A percentile compares a stretch with the other conserved stretches of the same genome.
These are phyloP conservation scores for Drosophila rellima DNA, from an alignment of 2,888 invertebrate genomes.

Conservation along the genomic window DNA sequence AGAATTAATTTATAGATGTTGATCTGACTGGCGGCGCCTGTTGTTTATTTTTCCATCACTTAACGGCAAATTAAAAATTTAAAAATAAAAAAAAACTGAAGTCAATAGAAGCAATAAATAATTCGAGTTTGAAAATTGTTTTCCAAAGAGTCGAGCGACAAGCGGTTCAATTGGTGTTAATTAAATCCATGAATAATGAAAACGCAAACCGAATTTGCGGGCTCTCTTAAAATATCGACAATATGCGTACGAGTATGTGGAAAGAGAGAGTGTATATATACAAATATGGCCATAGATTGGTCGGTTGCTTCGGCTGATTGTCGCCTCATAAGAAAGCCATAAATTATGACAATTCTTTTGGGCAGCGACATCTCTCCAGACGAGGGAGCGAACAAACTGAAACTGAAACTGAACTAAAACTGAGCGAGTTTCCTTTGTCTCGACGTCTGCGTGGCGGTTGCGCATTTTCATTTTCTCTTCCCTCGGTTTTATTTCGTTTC, in stretches of 20 bases:
- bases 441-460: constrained; percentile 46
- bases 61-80: constrained; percentile 70
- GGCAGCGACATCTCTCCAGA: constrained; percentile 74
- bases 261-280: constrained; percentile 20
- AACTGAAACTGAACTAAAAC: constrained; percentile 2
- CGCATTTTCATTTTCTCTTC: constrained; percentile 57
- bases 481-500: constrained; percentile 16
- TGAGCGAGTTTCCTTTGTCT: constrained; percentile 60
- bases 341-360: constrained; percentile 82
- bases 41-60: constrained; percentile 60
- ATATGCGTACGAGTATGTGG: constrained; percentile 5
- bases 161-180: constrained; percentile 86
- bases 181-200: constrained; percentile 85
- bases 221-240: constrained; percentile 21
- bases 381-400: constrained; percentile 59
- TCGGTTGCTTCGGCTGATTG: constrained; percentile 54
- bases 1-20: constrained; percentile 28
- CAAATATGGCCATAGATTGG: constrained; percentile 60
- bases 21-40: constrained; percentile 23
- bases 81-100: constrained; percentile 16
- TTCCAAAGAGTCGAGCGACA: constrained; percentile 78
- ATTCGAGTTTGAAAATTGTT: constrained; percentile 65
- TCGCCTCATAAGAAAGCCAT: constrained; percentile 81
- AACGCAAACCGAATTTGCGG: constrained; percentile 67
- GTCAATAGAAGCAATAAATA: constrained; percentile 69